These are phyloP conservation scores for Electrona antarctica DNA, from an alignment of 2,113 vertebrate species.

Conservation along the genomic window DNA sequence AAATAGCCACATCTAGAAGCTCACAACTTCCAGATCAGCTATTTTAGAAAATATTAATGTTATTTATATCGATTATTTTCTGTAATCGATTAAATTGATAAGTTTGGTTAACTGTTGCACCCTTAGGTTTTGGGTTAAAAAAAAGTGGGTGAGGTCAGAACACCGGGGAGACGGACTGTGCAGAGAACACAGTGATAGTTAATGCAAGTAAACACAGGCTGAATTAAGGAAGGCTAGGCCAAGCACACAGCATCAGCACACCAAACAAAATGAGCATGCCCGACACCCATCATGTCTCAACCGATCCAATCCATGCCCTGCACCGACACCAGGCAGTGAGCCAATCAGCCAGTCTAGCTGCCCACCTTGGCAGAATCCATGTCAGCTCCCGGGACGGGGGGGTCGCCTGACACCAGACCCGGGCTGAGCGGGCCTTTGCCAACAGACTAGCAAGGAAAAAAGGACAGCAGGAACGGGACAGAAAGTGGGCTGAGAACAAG, in stretches of 20 bases:
- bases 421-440: slow-evolving; percentile 57
- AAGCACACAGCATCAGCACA: slow-evolving; percentile 48
- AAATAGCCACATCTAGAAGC: too few relatives aligned
- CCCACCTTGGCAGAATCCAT: slow-evolving; percentile 74
- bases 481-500: slow-evolving; percentile 15
- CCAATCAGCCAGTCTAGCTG: slow-evolving; percentile 45
- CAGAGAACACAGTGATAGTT: slow-evolving; percentile 29
- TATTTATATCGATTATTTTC: too few relatives aligned
- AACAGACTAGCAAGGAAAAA: slow-evolving; percentile 61
- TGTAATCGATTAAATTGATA: too few relatives aligned
- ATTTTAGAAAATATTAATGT: too few relatives aligned
- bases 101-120: too few relatives aligned
- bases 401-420: slow-evolving; percentile 59
- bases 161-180: slow-evolving; percentile 23
- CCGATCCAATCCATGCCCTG: slow-evolving; percentile 22
- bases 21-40: too few relatives aligned
- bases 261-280: slow-evolving; percentile 63
- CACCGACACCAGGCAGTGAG: slow-evolving; percentile 22
- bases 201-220: slow-evolving; percentile 47
- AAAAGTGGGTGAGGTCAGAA: neutral
- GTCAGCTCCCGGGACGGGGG: slow-evolving; percentile 61
- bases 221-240: slow-evolving; percentile 26
- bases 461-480: slow-evolving; percentile 16
- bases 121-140: neutral
- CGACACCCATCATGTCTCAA: slow-evolving; percentile 6